Conservation (phyloP, 2,797 vertebrate species). For the Sebastes vulpes region DNA sequence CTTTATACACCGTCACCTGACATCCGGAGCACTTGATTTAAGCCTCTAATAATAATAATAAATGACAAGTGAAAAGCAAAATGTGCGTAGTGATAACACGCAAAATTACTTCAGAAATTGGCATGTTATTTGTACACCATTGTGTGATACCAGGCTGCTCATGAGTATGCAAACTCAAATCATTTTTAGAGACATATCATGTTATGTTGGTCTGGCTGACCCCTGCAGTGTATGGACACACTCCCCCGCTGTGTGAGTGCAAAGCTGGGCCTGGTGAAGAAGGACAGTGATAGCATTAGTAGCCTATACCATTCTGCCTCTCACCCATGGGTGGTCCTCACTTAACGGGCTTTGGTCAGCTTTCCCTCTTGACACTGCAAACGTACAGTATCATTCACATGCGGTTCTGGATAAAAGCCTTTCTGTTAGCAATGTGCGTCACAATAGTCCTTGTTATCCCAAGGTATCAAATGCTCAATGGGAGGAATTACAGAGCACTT, state of each 20-base stretch:
- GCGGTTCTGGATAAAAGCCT: slow-evolving; percentile 52
- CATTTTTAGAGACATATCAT: slow-evolving; percentile 25
- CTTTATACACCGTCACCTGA: neutral
- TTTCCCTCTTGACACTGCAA: slow-evolving; percentile 69
- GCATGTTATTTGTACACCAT: neutral
- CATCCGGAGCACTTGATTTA: neutral
- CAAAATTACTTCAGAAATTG: neutral
- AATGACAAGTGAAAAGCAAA: neutral
- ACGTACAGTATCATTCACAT: slow-evolving; percentile 72
- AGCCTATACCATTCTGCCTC: slow-evolving; percentile 30
- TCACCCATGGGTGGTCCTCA: slow-evolving; percentile 75
- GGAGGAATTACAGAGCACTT: slow-evolving; percentile 35
- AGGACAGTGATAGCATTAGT: slow-evolving; percentile 21
- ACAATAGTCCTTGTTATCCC: slow-evolving; percentile 56
- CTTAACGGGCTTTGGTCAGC: slow-evolving; percentile 59
- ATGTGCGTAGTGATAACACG: neutral
- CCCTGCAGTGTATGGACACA: slow-evolving; percentile 31
- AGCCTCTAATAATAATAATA: neutral
- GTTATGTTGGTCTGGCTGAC: slow-evolving; percentile 28
- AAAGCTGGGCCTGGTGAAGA: slow-evolving; percentile 28
- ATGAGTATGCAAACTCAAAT: neutral
- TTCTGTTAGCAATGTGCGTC: slow-evolving; percentile 51
- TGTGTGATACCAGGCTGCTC: neutral
- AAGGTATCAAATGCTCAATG: slow-evolving; percentile 50
- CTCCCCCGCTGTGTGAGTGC: slow-evolving; percentile 31